Base-by-base conservation (phyloP, 2,113 vertebrate genomes). In the Callospermophilus lateralis region DNA sequence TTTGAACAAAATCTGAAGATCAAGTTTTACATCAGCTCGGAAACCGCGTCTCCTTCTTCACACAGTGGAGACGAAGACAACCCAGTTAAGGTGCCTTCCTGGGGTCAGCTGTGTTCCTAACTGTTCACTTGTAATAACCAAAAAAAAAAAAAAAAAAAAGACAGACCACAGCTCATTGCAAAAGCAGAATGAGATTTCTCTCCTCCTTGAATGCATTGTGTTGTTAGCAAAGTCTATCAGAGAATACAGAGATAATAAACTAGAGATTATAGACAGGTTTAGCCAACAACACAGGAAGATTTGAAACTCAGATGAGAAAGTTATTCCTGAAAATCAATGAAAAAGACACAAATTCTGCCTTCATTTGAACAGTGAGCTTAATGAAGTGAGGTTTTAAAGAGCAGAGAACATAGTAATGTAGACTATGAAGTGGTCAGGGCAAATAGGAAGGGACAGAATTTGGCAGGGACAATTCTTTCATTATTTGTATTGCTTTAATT, bases 21-120 rank as follows among this genome's bases (percentile, higher is more conserved):
- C 80, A 99, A 99, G 97, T 99, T 99, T 96, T 99, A 99, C 92
- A 98, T 99, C 77, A 99, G 99, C 98, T 99, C 99, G 32, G 99
- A 99, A 88, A 99, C 99, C 1, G 98, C 99, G 76, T 99, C 99
- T 20, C 99, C 99, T 30, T 99, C 99, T 96, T 99, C 99, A 94
- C 99, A 99, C 78, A 99, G 99, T 88, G 99, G 99, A 90, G 98
- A 99, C 96, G 99, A 99, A 98, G 65, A 28, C 0, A 42, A 86
- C 20, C 99, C 99, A 4, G 98, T 99, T 1, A 99, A 99, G 99
- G 99, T 99, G 98, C 97, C 93, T 55, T 73, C 9, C 39, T 61
- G 32, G 65, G 74, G 34, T 61, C 80, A n/a, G 11, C 63, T 20
- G 45, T 97, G 84, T 83, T 17, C 17, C 65, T 28, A 84, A 74